These are phyloP conservation scores for Epicauta chinensis DNA, from an alignment of 1,140 invertebrate genomes.

Conservation along the genomic window DNA sequence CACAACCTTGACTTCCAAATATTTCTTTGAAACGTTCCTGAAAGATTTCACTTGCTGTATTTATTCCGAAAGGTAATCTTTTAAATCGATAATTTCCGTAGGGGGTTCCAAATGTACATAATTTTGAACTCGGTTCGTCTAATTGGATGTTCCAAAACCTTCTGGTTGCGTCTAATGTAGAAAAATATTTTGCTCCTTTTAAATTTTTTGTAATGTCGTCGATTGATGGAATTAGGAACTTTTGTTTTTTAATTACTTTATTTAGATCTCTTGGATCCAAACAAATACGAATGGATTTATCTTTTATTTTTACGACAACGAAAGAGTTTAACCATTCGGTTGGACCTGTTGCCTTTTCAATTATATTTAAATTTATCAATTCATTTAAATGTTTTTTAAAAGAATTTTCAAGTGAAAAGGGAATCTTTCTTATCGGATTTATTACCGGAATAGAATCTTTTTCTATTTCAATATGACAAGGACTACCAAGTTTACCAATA, in stretches of 20 bases:
- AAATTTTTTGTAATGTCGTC: background rate
- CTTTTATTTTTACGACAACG: slow-evolving; percentile 7
- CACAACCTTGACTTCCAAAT: too few relatives aligned
- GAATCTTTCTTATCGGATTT: slow-evolving; percentile 21
- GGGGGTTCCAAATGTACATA: background rate
- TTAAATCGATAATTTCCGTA: slow-evolving; percentile 34
- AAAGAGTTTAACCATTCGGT: too few relatives aligned
- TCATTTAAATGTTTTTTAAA: slow-evolving; percentile 31
- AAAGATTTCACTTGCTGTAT: slow-evolving; percentile 34
- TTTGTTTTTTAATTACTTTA: slow-evolving; percentile 3
- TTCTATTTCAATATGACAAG: slow-evolving; percentile 1
- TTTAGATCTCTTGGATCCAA: slow-evolving; percentile 17
- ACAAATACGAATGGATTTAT: slow-evolving; percentile 8
- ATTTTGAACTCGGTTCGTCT: background rate
- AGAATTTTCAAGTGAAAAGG: slow-evolving; percentile 27
- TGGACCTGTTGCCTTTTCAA: too few relatives aligned
- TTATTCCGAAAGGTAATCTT: slow-evolving; percentile 38
- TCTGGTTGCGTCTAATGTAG: background rate
- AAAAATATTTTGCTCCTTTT: background rate
- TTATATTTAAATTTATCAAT: slow-evolving; percentile 9
- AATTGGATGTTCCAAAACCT: background rate
- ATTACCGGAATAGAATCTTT: slow-evolving; percentile 10
- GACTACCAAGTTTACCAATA: background rate
- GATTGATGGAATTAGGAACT: background rate
- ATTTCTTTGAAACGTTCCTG: slow-evolving; percentile 26